Base-by-base conservation (phyloP, 2,888 invertebrate species). In the Rhimphoctona megacephalus region DNA sequence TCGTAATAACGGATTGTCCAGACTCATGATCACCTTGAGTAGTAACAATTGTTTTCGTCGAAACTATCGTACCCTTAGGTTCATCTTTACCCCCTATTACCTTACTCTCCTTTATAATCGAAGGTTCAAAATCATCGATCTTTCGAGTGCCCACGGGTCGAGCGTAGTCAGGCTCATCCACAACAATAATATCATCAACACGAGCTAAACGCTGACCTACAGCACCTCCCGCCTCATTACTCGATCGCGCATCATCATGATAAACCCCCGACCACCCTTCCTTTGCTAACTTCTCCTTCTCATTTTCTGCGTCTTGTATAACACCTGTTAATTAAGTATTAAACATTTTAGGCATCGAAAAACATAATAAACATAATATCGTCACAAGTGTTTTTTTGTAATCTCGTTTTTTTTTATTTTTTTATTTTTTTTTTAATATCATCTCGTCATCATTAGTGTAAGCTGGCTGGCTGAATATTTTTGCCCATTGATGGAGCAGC, bases 301-400 rank as follows among this genome's bases (percentile, higher is more conserved):
- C 93, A 94, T 93, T 94, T 93, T 94, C 94, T 89, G 94, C 94
- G 90, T 94, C 94, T 93, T 94, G 93, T 92, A 94, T 94, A 92
- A 94, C 91, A 94, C 94, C 94, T 94, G 94, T 94, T 94, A 94
- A 94, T 94, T 93, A 94, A 94, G 92, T 94, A 94, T 93, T 91
- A 93, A 89, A 92, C 90, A 94, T 92, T 94, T 94, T 94, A 94
- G 93, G 91, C 92, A 92, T 93, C 92, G 92, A 92, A 93, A 94
- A 91, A 88, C 87, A 83, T 85, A 88, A 85, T 85, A 85, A 88
- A 88, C 81, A 87, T 87, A 87, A 88, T 88, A 89, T 89, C 78
- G 88, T 89, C 89, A 89, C 89, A 89, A 81, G 52, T 78, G 66
- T 83, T 67, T 57, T 78, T 64, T 61, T 72, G 43, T 78, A 39